Base-by-base conservation (phyloP, 2,888 invertebrate genomes). In the Griposia aprilina region DNA sequence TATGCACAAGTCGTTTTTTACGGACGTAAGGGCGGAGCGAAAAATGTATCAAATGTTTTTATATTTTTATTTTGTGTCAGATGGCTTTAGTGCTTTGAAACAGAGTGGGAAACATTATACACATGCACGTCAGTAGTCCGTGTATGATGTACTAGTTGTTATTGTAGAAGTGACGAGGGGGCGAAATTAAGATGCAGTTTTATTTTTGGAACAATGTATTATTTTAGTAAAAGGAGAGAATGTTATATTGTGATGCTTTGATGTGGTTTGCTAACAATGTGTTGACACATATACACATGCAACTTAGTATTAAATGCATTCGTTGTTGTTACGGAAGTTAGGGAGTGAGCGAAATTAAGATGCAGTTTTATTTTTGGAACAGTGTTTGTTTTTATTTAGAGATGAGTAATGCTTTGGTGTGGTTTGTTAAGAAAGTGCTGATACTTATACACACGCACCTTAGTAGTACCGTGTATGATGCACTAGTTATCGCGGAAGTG, bases 281-380 rank as follows among this genome's bases (percentile, higher is more conserved):
- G 17, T 17, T 30, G 60, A 30, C 60, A 57, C 13, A 66, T 68
- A 60, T 72, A 65, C 65, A 72, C 79, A 70, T 78, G 82, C 78
- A 70, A 55, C 5, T 72, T 30, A 48, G 30, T 57, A 52, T 36
- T 69, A n/a, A 11, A 60, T 71, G 57, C 62, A 75, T 36, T 36
- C 30, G 30, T 52, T 48, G 10, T 36, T 48, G 13, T 30, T 57
- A 62, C 71, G 76, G 73, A 81, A 81, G 66, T 55, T 4, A n/a
- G 13, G 13, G 36, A 50, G 11, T 3, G 17, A n/a, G 48, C 15
- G 52, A 65, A 69, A 75, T 52, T 68, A 57, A 50, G 57, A 55
- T 48, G 26, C 6, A 26, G 20, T 80, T 73, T 80, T 59, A 70
- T 66, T 66, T 78, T 63, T 78, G 11, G 30, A 55, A 30, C 11